phyloP scores from a whole-genome alignment of 2,888 invertebrate genomes.

The Limnephilus lunatus region DNA sequence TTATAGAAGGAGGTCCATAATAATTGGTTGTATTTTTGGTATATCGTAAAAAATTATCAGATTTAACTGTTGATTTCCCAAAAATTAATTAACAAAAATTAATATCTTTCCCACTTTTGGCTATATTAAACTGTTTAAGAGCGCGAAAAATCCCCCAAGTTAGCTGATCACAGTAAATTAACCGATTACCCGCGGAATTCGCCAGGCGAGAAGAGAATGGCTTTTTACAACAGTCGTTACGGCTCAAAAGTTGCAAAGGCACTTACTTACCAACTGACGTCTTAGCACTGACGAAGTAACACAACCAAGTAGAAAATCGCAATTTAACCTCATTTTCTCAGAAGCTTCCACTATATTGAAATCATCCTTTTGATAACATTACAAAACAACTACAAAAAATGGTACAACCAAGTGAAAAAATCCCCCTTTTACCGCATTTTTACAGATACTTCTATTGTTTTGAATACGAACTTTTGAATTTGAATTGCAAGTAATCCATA shows the following conservation, averaged over 20 bases:
- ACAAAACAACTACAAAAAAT: background rate
- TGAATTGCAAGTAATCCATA: too few relatives aligned
- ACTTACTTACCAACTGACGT: background rate
- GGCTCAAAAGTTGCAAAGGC: background rate
- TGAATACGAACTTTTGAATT: background rate
- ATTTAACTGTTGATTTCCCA: too few relatives aligned
- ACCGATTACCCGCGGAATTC: conserved; percentile 38
- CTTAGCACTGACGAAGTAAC: background rate
- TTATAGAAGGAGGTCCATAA: too few relatives aligned
- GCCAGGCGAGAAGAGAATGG: conserved; percentile 24
- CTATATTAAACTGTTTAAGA: background rate
- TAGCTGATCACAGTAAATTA: conserved; percentile 21
- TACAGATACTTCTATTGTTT: background rate
- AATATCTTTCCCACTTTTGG: background rate
- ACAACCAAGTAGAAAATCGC: background rate
- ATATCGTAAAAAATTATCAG: too few relatives aligned
- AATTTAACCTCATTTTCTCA: background rate
- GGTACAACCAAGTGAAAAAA: background rate
- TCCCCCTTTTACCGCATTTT: background rate
- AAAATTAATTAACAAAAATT: too few relatives aligned
- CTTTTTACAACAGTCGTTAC: conserved; percentile 23
- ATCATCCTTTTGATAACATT: background rate
- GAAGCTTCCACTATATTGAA: background rate
- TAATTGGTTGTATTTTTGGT: too few relatives aligned
- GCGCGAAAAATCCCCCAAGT: background rate